A percentile compares a stretch with the other conserved stretches of the same genome.
Conservation (phyloP, 2,797 vertebrate species). For the Labeo calbasu region DNA sequence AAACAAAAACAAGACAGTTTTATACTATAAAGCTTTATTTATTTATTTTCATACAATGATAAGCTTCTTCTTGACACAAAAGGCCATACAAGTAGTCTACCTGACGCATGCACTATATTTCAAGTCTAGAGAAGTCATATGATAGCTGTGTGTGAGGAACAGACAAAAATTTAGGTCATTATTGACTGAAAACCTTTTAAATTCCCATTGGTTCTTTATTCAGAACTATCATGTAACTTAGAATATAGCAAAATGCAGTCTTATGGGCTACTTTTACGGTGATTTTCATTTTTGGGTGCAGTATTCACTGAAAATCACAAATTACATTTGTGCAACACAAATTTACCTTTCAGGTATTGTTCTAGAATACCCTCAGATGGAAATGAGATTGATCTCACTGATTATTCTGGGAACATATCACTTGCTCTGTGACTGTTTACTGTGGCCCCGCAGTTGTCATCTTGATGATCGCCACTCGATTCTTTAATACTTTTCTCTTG, state of each 20-base stretch:
- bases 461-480: not conserved
- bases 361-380: not conserved
- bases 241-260: not conserved
- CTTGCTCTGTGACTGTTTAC: conserved; percentile 7
- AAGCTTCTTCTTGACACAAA: not conserved
- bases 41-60: not conserved
- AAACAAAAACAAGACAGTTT: not conserved
- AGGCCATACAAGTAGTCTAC: not conserved
- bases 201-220: not conserved
- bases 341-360: conserved; percentile 6
- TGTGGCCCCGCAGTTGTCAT: conserved; percentile 4
- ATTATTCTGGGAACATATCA: conserved; percentile 36
- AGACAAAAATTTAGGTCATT: not conserved
- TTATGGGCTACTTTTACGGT: not conserved
- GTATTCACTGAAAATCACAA: not conserved
- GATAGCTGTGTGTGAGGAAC: not conserved
- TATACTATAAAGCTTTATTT: not conserved
- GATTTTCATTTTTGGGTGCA: not conserved
- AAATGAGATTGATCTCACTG: conserved; percentile 38
- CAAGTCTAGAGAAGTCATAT: not conserved
- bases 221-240: not conserved
- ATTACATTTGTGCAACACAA: not conserved
- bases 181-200: not conserved
- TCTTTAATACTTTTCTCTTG: conserved; percentile 24
- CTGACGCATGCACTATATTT: not conserved